A percentile compares a stretch with the other conserved stretches of the same genome.
These are phyloP conservation scores for Lordiphosa collinella DNA, from an alignment of 1,140 invertebrate genomes.

Conservation along the genomic window DNA sequence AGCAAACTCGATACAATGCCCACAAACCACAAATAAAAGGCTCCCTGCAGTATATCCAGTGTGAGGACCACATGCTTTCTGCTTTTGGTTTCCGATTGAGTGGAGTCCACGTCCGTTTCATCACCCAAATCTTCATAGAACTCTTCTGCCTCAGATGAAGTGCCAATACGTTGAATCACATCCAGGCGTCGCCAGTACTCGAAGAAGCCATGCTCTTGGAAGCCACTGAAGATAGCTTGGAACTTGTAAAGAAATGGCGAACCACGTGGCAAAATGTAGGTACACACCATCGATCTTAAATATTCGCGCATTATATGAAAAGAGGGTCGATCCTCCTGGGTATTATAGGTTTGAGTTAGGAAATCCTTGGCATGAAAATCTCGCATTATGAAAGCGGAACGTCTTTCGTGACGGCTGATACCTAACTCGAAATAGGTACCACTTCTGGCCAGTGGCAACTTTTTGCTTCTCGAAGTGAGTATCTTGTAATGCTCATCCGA, in stretches of 20 bases:
- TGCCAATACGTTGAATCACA: conserved; percentile 16
- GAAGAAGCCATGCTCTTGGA: conserved; percentile 59
- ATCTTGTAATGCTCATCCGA: conserved; percentile 32
- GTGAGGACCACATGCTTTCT: conserved; percentile 56
- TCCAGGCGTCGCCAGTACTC: conserved; percentile 59
- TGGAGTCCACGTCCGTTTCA: conserved; percentile 35
- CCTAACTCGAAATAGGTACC: conserved; percentile 30
- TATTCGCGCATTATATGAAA: conserved; percentile 71
- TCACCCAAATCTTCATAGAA: conserved; percentile 54
- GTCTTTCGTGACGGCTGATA: conserved; percentile 16
- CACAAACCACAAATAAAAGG: conserved; percentile 58
- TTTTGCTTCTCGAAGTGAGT: conserved; percentile 13
- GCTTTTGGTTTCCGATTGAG: background rate
- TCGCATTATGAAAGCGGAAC: conserved; percentile 51
- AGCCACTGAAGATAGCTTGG: conserved; percentile 37
- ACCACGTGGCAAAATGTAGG: conserved; percentile 58
- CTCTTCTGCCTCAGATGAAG: conserved; percentile 40
- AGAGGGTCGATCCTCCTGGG: conserved; percentile 38
- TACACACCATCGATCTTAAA: conserved; percentile 57
- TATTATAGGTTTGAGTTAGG: conserved; percentile 51
- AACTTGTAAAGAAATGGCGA: conserved; percentile 70
- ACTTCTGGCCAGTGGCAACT: conserved; percentile 15
- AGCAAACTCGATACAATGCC: conserved; percentile 40
- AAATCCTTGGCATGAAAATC: conserved; percentile 58
- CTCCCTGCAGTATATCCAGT: conserved; percentile 56